Conservation (phyloP, 2,797 vertebrate species). For the Phalanger gymnotis region DNA sequence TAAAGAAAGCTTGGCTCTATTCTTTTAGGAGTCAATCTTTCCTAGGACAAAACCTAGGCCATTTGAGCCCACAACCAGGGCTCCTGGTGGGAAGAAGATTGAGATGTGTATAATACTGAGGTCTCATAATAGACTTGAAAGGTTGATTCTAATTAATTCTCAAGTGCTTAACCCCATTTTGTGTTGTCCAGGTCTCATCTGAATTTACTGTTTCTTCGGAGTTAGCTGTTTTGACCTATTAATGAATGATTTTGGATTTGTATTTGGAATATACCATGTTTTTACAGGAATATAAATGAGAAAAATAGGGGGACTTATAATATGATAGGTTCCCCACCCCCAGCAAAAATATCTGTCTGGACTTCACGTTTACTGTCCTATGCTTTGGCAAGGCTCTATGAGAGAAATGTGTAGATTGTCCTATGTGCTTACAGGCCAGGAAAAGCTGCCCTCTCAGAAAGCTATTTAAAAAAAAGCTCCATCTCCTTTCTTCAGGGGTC, state of each 20-base stretch:
- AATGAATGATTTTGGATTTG: neutral
- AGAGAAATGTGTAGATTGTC: neutral
- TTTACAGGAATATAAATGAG: neutral
- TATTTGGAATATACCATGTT: neutral
- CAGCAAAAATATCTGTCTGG: neutral
- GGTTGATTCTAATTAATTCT: neutral
- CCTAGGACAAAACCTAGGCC: neutral
- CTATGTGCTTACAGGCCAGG: neutral
- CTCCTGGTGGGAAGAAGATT: neutral
- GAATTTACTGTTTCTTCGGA: neutral
- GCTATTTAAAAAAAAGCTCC: neutral
- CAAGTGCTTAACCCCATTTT: neutral
- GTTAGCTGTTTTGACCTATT: neutral
- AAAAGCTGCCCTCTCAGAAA: neutral
- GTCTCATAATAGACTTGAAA: neutral
- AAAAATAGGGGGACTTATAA: neutral
- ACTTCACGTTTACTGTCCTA: neutral
- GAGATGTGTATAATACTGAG: neutral
- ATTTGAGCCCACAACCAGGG: neutral
- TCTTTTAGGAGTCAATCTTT: neutral
- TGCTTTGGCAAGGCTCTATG: neutral
- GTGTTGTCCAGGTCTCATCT: neutral
- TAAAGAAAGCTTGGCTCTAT: neutral
- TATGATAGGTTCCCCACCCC: neutral
- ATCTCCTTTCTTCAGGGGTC: neutral